These are phyloP conservation scores for Phaonia tiefii DNA, from an alignment of 2,888 invertebrate species.

Conservation along the genomic window DNA sequence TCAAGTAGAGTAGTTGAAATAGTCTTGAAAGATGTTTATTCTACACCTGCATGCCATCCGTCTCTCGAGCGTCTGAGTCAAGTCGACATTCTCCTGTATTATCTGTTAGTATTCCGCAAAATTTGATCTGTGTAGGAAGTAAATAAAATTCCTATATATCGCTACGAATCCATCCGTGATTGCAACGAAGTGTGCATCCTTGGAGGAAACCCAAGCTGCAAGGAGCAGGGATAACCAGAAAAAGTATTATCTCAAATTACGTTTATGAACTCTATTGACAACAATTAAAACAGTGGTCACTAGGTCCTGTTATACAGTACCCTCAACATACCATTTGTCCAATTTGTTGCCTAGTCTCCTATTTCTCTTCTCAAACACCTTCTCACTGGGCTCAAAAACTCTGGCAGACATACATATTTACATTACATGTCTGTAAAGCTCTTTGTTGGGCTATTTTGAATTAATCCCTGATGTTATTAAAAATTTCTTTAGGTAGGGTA, in stretches of 20 bases:
- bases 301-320: background rate
- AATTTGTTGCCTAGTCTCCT: no score
- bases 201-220: conserved; percentile 24
- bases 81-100: conserved; percentile 7
- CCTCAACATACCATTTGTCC: background rate
- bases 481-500: no score
- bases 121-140: conserved; percentile 34
- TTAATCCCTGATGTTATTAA: no score
- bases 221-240: background rate
- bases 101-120: conserved; percentile 21
- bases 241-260: no score
- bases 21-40: conserved; percentile 11
- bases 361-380: conserved; percentile 43
- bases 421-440: conserved; percentile 25
- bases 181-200: conserved; percentile 38
- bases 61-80: background rate
- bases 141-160: conserved; percentile 19
- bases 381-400: conserved; percentile 32
- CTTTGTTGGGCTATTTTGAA: conserved; percentile 23
- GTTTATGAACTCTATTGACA: conserved; percentile 29
- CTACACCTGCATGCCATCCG: conserved; percentile 1
- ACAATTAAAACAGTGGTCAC: no score
- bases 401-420: background rate
- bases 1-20: background rate
- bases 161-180: conserved; percentile 36